Evolutionary conservation across 2,113 vertebrate genomes (phyloP).

Genomic region (Bettongia penicillata): DNA sequence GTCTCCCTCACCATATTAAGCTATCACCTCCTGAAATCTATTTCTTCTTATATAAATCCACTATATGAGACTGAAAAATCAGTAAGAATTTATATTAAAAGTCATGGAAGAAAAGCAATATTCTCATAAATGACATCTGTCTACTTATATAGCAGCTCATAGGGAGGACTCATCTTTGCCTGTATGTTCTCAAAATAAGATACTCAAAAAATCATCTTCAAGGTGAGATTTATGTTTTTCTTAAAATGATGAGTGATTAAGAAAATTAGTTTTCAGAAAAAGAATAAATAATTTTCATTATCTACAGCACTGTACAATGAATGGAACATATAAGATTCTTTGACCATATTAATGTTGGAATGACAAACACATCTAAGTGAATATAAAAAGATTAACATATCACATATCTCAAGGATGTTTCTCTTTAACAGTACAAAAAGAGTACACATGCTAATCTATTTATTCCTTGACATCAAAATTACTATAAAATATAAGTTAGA

Average conservation of each 20-base stretch:
- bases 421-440: background rate
- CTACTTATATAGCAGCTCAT: background rate
- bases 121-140: background rate
- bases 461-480: background rate
- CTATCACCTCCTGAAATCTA: background rate
- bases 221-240: background rate
- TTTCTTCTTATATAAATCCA: background rate
- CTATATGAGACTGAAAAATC: background rate
- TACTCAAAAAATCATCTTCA: background rate
- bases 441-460: background rate
- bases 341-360: background rate
- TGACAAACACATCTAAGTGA: background rate
- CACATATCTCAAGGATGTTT: conserved; percentile 8
- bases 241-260: background rate
- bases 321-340: background rate
- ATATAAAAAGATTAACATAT: background rate
- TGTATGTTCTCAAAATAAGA: background rate
- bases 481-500: background rate
- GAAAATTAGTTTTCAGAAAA: conserved; percentile 23
- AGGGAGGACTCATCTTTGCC: background rate
- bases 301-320: background rate
- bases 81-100: background rate
- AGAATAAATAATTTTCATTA: background rate
- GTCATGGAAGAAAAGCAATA: background rate
- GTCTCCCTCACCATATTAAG: no score